A percentile compares a stretch with the other conserved stretches of the same genome.
phyloP scores from a whole-genome alignment of 2,113 vertebrate genomes.

The Rhinogobius similis region DNA sequence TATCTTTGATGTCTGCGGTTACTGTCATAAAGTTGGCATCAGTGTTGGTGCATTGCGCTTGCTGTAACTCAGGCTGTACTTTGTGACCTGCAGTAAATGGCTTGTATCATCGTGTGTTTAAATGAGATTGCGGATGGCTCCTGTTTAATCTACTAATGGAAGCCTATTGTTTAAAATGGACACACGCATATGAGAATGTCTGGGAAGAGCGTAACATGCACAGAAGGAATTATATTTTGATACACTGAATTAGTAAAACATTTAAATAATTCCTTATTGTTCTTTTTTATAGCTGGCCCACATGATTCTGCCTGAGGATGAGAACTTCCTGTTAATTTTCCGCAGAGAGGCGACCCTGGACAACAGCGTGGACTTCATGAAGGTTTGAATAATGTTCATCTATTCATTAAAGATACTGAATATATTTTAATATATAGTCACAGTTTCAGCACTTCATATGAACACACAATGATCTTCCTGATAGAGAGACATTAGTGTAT shows the following conservation, averaged over 20 bases:
- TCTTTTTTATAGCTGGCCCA: constrained; percentile 83
- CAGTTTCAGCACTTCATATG: no score
- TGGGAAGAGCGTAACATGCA: not conserved
- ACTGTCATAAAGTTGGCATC: not conserved
- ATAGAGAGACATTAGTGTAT: no score
- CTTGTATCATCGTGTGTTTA: constrained; percentile 25
- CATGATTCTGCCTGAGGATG: constrained; percentile 89
- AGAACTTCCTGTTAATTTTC: constrained; percentile 94
- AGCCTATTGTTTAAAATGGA: constrained; percentile 25
- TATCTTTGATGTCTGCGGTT: not conserved
- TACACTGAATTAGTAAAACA: not conserved
- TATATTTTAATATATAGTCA: not conserved
- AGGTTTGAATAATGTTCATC: constrained; percentile 71
- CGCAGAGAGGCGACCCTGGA: constrained; percentile 88
- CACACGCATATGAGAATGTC: constrained; percentile 7
- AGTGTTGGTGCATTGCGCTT: constrained; percentile 36
- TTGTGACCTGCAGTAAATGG: constrained; percentile 1
- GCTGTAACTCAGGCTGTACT: not conserved
- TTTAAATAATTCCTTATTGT: not conserved
- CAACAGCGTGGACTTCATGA: constrained; percentile 96
- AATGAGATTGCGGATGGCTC: constrained; percentile 11
- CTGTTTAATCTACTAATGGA: constrained; percentile 71
- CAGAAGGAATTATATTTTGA: not conserved
- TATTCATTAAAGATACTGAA: not conserved
- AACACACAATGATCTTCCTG: no score